Evolutionary conservation across 2,888 invertebrate species (phyloP).

Genomic region (Eristalis arbustorum): DNA sequence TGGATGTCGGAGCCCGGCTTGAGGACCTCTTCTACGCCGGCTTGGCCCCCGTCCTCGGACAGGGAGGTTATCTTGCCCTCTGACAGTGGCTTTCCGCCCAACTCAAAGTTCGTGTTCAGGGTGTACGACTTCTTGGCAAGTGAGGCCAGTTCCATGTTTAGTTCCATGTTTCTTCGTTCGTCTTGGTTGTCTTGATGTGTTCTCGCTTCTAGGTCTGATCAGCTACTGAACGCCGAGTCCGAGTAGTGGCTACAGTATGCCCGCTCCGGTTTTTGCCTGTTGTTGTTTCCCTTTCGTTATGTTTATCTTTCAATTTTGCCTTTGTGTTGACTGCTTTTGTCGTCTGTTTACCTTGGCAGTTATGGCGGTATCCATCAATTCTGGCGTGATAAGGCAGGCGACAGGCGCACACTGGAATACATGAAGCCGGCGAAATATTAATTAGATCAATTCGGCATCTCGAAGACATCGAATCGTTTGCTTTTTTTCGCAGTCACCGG

Average conservation of each 20-base stretch:
- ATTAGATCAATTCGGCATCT: not conserved
- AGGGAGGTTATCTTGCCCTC: constrained; percentile 41
- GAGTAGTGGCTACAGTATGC: not conserved
- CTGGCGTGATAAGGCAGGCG: constrained; percentile 20
- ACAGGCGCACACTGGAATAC: not conserved
- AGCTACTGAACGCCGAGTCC: constrained; percentile 46
- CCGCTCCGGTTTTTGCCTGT: not conserved
- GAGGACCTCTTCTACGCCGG: constrained; percentile 67
- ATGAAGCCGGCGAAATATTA: not conserved
- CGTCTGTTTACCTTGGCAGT: constrained; percentile 46
- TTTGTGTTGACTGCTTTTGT: constrained; percentile 44
- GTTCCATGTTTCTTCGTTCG: not conserved
- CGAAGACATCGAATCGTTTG: not conserved
- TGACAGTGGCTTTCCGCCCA: constrained; percentile 59
- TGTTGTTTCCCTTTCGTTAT: constrained; percentile 55
- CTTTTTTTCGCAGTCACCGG: not conserved
- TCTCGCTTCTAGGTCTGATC: constrained; percentile 52
- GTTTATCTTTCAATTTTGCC: constrained; percentile 45
- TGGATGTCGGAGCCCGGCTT: constrained; percentile 78
- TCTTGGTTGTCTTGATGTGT: not conserved
- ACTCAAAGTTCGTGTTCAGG: constrained; percentile 76
- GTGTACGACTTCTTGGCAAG: constrained; percentile 78
- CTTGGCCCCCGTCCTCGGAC: constrained; percentile 12
- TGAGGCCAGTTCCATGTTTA: constrained; percentile 76
- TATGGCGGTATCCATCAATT: constrained; percentile 53